These are phyloP conservation scores for Agonopterix alstromeriana DNA, from an alignment of 2,888 invertebrate species.

Conservation along the genomic window DNA sequence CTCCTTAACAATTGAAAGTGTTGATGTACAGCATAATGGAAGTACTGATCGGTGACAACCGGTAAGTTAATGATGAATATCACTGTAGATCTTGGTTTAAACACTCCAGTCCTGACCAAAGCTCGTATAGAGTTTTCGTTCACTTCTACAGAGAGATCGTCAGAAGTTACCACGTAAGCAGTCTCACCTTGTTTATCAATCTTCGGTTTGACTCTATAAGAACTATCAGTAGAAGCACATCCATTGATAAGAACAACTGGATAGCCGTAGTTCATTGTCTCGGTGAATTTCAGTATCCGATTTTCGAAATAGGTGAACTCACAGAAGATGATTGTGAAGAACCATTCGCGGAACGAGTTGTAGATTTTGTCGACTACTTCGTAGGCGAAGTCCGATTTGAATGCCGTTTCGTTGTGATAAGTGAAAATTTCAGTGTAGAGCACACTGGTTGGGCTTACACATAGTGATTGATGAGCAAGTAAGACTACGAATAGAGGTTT, in stretches of 20 bases:
- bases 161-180: slow-evolving; percentile 56
- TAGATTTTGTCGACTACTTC: slow-evolving; percentile 57
- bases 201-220: slow-evolving; percentile 41
- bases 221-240: slow-evolving; percentile 43
- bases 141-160: slow-evolving; percentile 38
- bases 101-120: slow-evolving; percentile 53
- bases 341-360: slow-evolving; percentile 60
- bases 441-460: slow-evolving; percentile 21
- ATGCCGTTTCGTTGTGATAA: slow-evolving; percentile 41
- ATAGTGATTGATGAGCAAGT: slow-evolving; percentile 18
- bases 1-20: slow-evolving; percentile 72
- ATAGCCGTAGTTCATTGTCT: slow-evolving; percentile 51
- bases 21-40: slow-evolving; percentile 47
- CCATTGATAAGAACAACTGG: slow-evolving; percentile 60
- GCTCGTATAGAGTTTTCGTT: slow-evolving; percentile 48
- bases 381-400: slow-evolving; percentile 46
- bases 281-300: slow-evolving; percentile 57
- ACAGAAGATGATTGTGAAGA: slow-evolving; percentile 62
- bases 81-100: slow-evolving; percentile 57
- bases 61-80: slow-evolving; percentile 55
- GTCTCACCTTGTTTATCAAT: slow-evolving; percentile 59
- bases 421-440: slow-evolving; percentile 42
- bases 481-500: slow-evolving; percentile 17
- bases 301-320: slow-evolving; percentile 68
- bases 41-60: slow-evolving; percentile 45